These are phyloP conservation scores for Trematomus loennbergii DNA, from an alignment of 2,113 vertebrate species.

Conservation along the genomic window DNA sequence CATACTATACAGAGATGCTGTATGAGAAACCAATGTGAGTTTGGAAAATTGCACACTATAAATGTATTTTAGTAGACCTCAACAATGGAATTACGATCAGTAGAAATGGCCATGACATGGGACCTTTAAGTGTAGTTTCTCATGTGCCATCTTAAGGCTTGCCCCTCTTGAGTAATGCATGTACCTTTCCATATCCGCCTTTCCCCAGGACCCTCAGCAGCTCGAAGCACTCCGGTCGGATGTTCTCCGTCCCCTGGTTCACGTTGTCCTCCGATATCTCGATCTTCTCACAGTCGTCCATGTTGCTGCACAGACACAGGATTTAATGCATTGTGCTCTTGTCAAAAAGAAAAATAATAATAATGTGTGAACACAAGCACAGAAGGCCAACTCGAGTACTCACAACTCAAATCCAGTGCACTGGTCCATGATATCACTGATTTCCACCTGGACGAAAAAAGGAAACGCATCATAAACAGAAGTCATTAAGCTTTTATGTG, in stretches of 20 bases:
- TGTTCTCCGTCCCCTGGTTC: conserved; percentile 98
- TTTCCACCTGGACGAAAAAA: conserved; percentile 56
- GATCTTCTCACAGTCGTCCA: conserved; percentile 99
- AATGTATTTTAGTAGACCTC: no score
- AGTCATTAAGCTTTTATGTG: no score
- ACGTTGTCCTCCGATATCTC: conserved; percentile 99
- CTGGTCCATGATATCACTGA: conserved; percentile 80
- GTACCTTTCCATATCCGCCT: conserved; percentile 98
- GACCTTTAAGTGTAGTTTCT: background rate
- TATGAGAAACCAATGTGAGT: no score
- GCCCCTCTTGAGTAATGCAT: conserved; percentile 15
- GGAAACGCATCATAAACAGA: no score
- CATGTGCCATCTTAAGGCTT: background rate
- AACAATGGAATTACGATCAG: no score
- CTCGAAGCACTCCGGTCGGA: conserved; percentile 98
- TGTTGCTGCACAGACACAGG: conserved; percentile 85
- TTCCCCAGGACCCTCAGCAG: conserved; percentile 96
- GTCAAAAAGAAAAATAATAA: background rate
- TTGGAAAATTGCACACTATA: no score
- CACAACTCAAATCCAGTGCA: conserved; percentile 82
- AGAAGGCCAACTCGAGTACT: conserved; percentile 34
- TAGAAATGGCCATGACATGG: no score
- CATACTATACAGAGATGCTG: no score
- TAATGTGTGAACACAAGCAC: background rate
- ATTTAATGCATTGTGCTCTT: background rate